Percentiles rank a stretch among this genome's conserved stretches.
Evolutionary conservation across 1,140 invertebrate species (phyloP).

Genomic region (Zophobas atratus): DNA sequence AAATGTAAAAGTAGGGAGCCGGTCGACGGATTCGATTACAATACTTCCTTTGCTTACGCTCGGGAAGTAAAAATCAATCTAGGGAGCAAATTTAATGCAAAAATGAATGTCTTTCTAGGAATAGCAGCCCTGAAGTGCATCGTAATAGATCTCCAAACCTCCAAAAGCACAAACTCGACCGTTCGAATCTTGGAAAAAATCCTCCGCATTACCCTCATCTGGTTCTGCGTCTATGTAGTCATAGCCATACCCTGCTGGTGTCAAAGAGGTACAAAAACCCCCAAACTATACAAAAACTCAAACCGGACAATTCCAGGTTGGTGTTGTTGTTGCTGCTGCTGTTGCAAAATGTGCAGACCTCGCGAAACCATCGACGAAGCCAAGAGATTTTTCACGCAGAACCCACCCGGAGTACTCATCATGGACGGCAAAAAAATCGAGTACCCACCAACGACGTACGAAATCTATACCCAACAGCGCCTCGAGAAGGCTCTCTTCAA

Average conservation of each 20-base stretch:
- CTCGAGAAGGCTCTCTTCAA: conserved; percentile 60
- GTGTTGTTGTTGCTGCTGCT: conserved; percentile 66
- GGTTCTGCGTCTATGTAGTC: conserved; percentile 61
- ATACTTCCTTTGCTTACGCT: too few species aligned
- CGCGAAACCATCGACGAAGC: conserved; percentile 60
- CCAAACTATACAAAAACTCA: conserved; percentile 7
- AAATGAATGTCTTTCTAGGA: conserved; percentile 52
- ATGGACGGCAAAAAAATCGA: conserved; percentile 55
- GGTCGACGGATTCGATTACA: too few species aligned
- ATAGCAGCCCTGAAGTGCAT: conserved; percentile 60
- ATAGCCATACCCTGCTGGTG: conserved; percentile 66
- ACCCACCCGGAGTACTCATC: conserved; percentile 61
- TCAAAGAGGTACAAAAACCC: conserved; percentile 58
- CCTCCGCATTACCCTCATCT: conserved; percentile 59
- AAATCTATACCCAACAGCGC: conserved; percentile 63
- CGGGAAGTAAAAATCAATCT: too few species aligned
- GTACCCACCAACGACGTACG: conserved; percentile 64
- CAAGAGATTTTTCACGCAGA: conserved; percentile 62
- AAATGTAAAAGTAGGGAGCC: too few species aligned
- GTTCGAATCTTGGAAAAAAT: conserved; percentile 52
- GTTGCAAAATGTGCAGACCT: conserved; percentile 64
- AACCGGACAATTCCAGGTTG: conserved; percentile 58
- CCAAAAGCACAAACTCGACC: conserved; percentile 51
- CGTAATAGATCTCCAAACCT: conserved; percentile 56
- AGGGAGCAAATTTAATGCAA: neutral